phyloP scores from a whole-genome alignment of 2,797 vertebrate genomes.

The Sebastes vulpes region DNA sequence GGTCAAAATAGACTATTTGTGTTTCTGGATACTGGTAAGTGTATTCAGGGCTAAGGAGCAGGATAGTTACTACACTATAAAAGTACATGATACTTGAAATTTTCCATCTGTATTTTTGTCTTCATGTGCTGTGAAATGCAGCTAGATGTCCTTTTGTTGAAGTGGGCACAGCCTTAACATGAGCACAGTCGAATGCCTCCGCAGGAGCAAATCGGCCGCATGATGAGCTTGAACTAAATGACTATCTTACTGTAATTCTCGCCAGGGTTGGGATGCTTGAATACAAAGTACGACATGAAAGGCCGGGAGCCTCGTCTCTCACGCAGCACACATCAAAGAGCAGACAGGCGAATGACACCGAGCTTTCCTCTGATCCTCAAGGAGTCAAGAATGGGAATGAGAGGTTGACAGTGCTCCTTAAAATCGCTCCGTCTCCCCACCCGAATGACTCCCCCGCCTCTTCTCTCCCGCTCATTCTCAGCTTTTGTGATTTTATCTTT shows the following conservation, averaged over 20 bases:
- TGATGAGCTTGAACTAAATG: conserved; percentile 69
- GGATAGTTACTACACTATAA: neutral
- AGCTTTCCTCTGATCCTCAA: conserved; percentile 66
- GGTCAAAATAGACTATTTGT: neutral
- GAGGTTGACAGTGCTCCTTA: conserved; percentile 50
- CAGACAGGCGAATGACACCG: conserved; percentile 61
- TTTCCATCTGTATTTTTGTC: neutral
- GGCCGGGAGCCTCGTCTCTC: conserved; percentile 51
- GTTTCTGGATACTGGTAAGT: neutral
- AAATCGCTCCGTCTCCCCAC: conserved; percentile 34
- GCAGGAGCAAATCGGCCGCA: conserved; percentile 42
- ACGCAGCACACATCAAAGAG: conserved; percentile 66
- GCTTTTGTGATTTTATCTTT: conserved; percentile 45
- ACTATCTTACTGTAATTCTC: conserved; percentile 59
- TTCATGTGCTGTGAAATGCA: neutral
- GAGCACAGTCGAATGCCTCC: conserved; percentile 15
- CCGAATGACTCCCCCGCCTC: conserved; percentile 16
- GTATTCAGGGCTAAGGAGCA: neutral
- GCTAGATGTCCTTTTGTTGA: conserved; percentile 7
- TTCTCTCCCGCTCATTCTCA: conserved; percentile 10
- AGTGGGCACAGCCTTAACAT: conserved; percentile 16
- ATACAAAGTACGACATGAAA: conserved; percentile 69
- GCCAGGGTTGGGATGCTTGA: conserved; percentile 40
- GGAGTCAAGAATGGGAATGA: conserved; percentile 51
- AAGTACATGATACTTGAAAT: neutral